These are phyloP conservation scores for Cryptotermes secundus DNA, from an alignment of 1,140 invertebrate species.

Conservation along the genomic window DNA sequence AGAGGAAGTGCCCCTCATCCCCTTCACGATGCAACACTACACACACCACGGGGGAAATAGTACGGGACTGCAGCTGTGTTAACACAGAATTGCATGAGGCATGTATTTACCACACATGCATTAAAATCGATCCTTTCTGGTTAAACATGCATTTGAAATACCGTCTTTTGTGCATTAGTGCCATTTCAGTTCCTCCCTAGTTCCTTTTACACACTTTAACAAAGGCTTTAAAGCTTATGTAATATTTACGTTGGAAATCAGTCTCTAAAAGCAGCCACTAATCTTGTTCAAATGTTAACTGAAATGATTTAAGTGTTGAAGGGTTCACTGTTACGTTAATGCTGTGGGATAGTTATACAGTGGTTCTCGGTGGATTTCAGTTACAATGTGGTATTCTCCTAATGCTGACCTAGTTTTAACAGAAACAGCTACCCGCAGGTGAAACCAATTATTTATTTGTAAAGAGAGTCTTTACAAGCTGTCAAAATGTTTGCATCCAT, in stretches of 20 bases:
- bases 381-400: neutral
- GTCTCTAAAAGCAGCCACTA: neutral
- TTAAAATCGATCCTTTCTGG: neutral
- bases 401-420: neutral
- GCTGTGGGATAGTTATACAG: neutral
- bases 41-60: neutral
- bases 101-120: neutral
- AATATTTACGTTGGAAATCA: neutral
- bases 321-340: neutral
- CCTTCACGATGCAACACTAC: neutral
- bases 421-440: neutral
- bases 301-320: neutral
- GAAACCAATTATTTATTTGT: neutral
- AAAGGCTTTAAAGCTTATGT: neutral
- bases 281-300: neutral
- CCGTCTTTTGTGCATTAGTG: neutral
- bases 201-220: neutral
- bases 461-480: neutral
- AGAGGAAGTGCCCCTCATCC: neutral
- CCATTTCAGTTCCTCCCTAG: neutral
- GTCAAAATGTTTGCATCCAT: neutral
- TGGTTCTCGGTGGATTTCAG: neutral
- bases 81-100: neutral
- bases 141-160: slow-evolving; percentile 9
- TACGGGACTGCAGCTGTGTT: neutral